These are phyloP conservation scores for Alouatta palliata DNA, from an alignment of 2,113 vertebrate genomes.

Conservation along the genomic window DNA sequence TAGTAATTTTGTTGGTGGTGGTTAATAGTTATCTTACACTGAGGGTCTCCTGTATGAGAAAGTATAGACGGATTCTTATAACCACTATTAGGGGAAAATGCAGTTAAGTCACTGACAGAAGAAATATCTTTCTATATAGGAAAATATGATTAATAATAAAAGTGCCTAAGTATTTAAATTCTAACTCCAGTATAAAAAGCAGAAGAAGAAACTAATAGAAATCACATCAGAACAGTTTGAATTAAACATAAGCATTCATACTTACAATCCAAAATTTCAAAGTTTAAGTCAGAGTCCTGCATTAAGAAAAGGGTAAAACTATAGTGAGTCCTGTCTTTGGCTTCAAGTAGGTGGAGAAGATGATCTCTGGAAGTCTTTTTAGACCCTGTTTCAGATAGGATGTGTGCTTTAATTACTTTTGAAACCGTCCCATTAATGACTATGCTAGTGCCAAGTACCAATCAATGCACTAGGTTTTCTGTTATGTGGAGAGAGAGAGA, in stretches of 20 bases:
- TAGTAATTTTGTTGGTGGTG: background rate
- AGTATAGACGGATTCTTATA: slow-evolving; percentile 11
- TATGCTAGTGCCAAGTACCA: slow-evolving; percentile 26
- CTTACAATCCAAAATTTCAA: slow-evolving; percentile 19
- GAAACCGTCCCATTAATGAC: slow-evolving; percentile 37
- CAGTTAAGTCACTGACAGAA: slow-evolving; percentile 26
- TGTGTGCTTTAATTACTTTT: slow-evolving; percentile 14
- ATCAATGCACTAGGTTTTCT: slow-evolving; percentile 28
- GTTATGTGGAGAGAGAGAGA: background rate
- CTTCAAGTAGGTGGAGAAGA: slow-evolving; percentile 17
- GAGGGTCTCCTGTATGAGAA: background rate
- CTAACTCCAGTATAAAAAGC: slow-evolving; percentile 8
- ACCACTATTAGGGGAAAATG: background rate
- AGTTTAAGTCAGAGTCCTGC: slow-evolving; percentile 26
- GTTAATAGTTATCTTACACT: slow-evolving; percentile 28
- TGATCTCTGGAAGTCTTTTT: slow-evolving; percentile 15
- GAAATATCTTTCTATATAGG: slow-evolving; percentile 4
- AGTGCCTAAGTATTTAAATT: slow-evolving; percentile 34
- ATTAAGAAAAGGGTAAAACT: slow-evolving; percentile 33
- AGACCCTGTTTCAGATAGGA: background rate
- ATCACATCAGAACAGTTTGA: background rate
- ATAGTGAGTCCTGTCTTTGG: background rate
- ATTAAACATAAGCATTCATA: background rate
- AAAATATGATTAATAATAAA: slow-evolving; percentile 27
- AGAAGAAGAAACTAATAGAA: background rate